Evolutionary conservation across 1,140 invertebrate species (phyloP).

Genomic region (Calephelis virginiensis): DNA sequence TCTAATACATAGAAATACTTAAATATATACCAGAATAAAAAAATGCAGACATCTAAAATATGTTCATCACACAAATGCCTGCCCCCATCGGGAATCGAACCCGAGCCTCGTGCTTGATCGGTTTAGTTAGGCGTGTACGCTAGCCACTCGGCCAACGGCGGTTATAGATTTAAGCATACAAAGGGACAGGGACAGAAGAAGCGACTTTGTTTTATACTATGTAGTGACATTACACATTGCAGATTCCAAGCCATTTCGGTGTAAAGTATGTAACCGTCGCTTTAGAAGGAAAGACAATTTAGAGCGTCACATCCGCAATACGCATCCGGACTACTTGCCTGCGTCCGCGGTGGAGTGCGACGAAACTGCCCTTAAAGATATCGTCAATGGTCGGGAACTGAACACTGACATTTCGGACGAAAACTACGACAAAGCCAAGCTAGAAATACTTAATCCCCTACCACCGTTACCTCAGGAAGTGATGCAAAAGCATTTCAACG

Average conservation of each 20-base stretch:
- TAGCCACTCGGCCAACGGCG: too few species aligned
- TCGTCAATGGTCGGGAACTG: conserved; percentile 26
- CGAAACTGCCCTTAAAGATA: conserved; percentile 42
- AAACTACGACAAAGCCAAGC: conserved; percentile 43
- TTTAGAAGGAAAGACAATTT: conserved; percentile 83
- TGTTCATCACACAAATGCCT: too few species aligned
- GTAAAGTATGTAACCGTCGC: conserved; percentile 79
- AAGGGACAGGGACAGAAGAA: too few species aligned
- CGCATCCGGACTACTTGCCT: conserved; percentile 76
- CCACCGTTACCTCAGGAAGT: conserved; percentile 52
- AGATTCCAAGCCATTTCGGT: conserved; percentile 80
- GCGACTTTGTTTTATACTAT: background rate
- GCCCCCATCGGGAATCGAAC: too few species aligned
- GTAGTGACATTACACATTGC: conserved; percentile 29
- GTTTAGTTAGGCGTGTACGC: too few species aligned
- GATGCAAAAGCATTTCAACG: conserved; percentile 55
- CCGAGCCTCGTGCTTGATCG: too few species aligned
- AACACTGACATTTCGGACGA: conserved; percentile 18
- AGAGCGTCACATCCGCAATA: conserved; percentile 81
- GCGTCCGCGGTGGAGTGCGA: conserved; percentile 53
- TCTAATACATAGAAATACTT: too few species aligned
- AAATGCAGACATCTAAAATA: too few species aligned
- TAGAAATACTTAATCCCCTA: conserved; percentile 55
- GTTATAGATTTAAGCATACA: too few species aligned
- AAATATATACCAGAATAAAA: too few species aligned